Evolutionary conservation across 2,113 vertebrate genomes (phyloP).

Genomic region (Syngnathus typhle): DNA sequence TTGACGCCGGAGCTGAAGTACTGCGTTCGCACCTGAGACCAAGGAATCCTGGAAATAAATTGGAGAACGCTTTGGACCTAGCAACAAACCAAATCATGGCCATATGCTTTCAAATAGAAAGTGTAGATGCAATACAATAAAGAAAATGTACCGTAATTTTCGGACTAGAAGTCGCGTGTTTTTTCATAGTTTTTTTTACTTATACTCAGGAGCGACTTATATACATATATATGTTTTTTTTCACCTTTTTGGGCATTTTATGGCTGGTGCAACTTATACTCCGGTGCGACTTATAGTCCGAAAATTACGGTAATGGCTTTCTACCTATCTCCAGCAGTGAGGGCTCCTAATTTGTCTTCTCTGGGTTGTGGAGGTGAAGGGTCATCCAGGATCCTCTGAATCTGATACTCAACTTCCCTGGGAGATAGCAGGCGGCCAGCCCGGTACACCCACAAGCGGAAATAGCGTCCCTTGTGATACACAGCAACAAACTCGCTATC

Average conservation of each 20-base stretch:
- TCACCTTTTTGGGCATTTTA: no score
- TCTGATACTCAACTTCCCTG: conserved; percentile 78
- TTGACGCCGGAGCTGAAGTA: conserved; percentile 72
- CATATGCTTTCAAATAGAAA: no score
- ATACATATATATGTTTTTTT: no score
- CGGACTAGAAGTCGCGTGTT: no score
- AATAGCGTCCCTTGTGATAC: conserved; percentile 80
- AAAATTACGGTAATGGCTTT: no score
- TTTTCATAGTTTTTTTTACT: no score
- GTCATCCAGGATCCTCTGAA: conserved; percentile 81
- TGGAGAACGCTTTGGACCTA: neutral
- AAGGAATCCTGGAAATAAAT: conserved; percentile 63
- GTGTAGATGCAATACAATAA: no score
- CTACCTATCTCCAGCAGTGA: conserved; percentile 81
- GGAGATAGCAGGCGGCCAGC: conserved; percentile 75
- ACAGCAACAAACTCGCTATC: conserved; percentile 81
- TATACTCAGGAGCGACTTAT: no score
- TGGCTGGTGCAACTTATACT: no score
- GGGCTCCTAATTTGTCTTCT: conserved; percentile 79
- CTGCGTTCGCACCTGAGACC: conserved; percentile 71
- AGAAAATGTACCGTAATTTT: no score
- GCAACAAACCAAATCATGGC: no score
- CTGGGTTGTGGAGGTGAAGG: conserved; percentile 64
- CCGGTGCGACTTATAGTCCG: no score
- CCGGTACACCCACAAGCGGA: conserved; percentile 74